Base-by-base conservation (phyloP, 2,113 vertebrate genomes). In the Rhineura floridana region DNA sequence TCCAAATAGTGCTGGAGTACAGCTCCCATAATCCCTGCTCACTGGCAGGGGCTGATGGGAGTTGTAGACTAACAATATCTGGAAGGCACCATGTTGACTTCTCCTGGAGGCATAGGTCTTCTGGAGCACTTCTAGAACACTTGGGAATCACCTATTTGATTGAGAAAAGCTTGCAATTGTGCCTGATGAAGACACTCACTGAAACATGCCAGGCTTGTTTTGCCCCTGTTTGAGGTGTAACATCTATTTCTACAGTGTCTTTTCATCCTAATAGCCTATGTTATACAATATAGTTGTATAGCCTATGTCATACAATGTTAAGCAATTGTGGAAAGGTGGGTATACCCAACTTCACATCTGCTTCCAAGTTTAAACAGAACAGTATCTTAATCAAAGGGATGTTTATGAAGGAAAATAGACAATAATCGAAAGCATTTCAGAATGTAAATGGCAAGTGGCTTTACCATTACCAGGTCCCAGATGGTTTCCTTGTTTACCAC, bases 401-500 rank as follows among this genome's bases (percentile, higher is more conserved):
- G 28, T 42, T 30, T 13, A 30, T 7, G 62, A 67, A 67, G 63
- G 63, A 33, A 84, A 52, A 28, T n/a, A 42, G 36, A 59, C 36
- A 59, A 73, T 9, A 75, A 42, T 42, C 12, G 17, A 39, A 72
- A 84, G 83, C 48, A 42, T 75, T 73, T 85, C 69, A 75, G 70
- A 42, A 85, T 44, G 23, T 85, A 73, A 85, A 73, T 59, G 30
- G 30, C n/a, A 73, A 73, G 28, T 3, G 36, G 36, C 70, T 21
- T 72, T 84, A 52, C 83, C 36, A 4, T 48, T 84, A 15, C 48
- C 21, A 19, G 15, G 70, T 44, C 52, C 83, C 52, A 85, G 50
- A 75, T 75, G 82, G 67, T 84, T 70, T 67, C 6, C 33, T 84
- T 84, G 33, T 75, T 59, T 59, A 59, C 50, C 83, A 85, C 50